Base-by-base conservation (phyloP, 2,797 vertebrate species). In the Melanotaenia nigrans region DNA sequence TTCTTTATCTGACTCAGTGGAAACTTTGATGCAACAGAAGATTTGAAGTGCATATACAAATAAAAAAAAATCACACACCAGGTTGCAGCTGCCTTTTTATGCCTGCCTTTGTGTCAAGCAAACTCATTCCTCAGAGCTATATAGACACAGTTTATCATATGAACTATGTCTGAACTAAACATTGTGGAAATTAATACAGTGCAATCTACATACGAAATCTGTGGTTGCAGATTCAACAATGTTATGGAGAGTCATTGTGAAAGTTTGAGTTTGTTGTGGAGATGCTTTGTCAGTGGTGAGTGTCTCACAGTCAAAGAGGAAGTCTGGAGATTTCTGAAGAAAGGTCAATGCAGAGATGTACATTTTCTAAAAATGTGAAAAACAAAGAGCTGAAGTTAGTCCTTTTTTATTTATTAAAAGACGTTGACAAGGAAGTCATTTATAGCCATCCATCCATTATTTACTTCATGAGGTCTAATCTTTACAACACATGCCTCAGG, bases 201-300 rank as follows among this genome's bases (percentile, higher is more conserved):
- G 16, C 1, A 64, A 67, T 69, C 33, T 55, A 75, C 65, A 69
- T 36, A 51, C 53, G 60, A 75, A 9, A 25, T 47, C 56, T 54
- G 72, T 35, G 33, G 10, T 54, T 57, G 40, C 53, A 45, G 61
- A 64, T 40, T 72, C 61, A 16, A 42, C 42, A 55, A 20, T 38
- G 47, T 47, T 59, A 24, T 20, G 11, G 59, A 45, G 3, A 67
- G 8, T 33, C 6, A 45, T 70, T 79, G 51, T 64, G 76, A 81
- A 78, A 80, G 66, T 61, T 47, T 61, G 1, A 78, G 80, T 89
- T 87, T 90, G 84, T 77, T 87, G 80, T 87, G 89, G 85, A 85
- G 89, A 85, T 65, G 51, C n/a, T 62, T 53, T 0, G 72, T 78
- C 51, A 70, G 65, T 13, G 61, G 30, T 45, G 11, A 75, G 24